Conservation (phyloP, 2,113 vertebrate genomes). For the Elachura formosa region DNA sequence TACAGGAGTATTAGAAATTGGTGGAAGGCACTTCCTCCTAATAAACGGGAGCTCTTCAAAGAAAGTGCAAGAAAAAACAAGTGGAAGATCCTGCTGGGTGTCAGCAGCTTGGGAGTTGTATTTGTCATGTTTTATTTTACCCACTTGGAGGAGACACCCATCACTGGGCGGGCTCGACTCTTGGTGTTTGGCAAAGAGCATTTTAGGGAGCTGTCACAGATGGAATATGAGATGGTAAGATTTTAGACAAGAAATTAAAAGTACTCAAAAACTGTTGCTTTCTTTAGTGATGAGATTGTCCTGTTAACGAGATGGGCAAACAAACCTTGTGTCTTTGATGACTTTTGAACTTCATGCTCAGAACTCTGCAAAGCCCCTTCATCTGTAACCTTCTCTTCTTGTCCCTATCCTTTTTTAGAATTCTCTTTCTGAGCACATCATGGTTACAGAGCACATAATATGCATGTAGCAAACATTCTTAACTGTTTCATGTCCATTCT, state of each 20-base stretch:
- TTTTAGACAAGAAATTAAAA: not conserved
- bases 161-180: slow-evolving; percentile 87
- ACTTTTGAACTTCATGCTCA: not conserved
- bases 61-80: slow-evolving; percentile 76
- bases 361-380: not conserved
- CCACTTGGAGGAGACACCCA: slow-evolving; percentile 87
- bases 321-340: not conserved
- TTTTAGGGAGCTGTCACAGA: slow-evolving; percentile 80
- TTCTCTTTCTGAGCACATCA: not conserved
- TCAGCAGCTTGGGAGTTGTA: slow-evolving; percentile 70
- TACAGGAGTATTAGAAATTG: slow-evolving; percentile 91
- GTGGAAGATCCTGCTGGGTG: slow-evolving; percentile 78
- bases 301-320: not conserved
- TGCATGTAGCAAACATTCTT: not conserved
- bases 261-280: not conserved
- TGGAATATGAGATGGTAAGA: slow-evolving; percentile 84
- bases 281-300: not conserved
- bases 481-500: not conserved
- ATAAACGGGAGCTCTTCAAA: slow-evolving; percentile 82
- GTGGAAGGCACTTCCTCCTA: slow-evolving; percentile 86
- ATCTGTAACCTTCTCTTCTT: not conserved
- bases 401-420: not conserved
- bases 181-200: slow-evolving; percentile 84
- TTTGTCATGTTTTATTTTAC: slow-evolving; percentile 82
- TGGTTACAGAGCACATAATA: not conserved